phyloP scores from a whole-genome alignment of 2,888 invertebrate genomes.

The Thysanoteuthis rhombus region DNA sequence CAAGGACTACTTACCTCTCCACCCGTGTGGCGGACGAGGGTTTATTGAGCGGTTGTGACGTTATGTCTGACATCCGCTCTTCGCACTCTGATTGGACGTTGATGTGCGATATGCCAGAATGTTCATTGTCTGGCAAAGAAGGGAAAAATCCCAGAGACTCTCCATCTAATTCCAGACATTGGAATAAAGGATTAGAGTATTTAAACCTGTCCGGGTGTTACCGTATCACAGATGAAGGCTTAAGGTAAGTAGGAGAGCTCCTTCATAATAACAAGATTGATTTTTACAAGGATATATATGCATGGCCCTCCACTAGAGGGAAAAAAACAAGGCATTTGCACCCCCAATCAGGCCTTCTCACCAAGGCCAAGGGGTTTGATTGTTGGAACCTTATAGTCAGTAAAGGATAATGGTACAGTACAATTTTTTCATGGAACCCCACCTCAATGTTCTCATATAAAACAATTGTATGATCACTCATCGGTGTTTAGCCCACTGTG shows the following conservation, averaged over 20 bases:
- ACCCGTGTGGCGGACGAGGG: neutral
- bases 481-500: too few species aligned
- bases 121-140: neutral
- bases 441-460: too few species aligned
- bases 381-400: too few species aligned
- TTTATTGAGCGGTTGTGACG: neutral
- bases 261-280: neutral
- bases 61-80: neutral
- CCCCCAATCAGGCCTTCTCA: too few species aligned
- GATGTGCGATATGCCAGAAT: neutral
- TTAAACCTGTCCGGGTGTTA: slow-evolving; percentile 65
- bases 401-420: too few species aligned
- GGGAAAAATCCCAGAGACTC: neutral
- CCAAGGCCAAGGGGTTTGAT: too few species aligned
- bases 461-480: too few species aligned
- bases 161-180: neutral
- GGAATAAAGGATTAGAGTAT: slow-evolving; percentile 41
- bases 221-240: slow-evolving; percentile 51
- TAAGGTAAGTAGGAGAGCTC: slow-evolving; percentile 38
- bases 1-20: neutral
- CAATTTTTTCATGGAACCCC: too few species aligned
- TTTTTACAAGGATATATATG: neutral
- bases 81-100: neutral
- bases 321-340: too few species aligned
- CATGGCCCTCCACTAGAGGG: neutral